Evolutionary conservation across 1,140 invertebrate species (phyloP), one percentile per base, ranked within the genome.

Genomic region (Caenorhabditis remanei): DNA sequence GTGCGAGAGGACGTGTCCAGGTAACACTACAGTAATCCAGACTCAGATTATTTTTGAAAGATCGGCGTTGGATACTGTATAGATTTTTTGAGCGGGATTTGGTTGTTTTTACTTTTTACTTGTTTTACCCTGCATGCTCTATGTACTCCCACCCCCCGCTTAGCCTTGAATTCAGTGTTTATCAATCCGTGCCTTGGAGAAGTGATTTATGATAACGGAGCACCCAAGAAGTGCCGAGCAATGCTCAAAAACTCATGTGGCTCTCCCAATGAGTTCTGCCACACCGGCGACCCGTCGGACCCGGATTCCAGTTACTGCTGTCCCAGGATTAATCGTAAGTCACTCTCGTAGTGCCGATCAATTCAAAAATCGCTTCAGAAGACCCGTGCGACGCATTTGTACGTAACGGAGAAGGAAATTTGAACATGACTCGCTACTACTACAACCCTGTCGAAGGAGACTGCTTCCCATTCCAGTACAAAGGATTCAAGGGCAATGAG

Each of bases 1-100:
- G 84, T 97, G 96, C 85, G 95, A 96, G 91, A 93, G 96, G 88
- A 94, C 95, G 43, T 97, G 96, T 90, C 91, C 91, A 82, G 91
- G 91, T 92, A 88, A n/a, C 24, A 32, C 9, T 63, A 63, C 61
- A 46, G 40, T 41, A 41, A 46, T 56, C 40, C 48, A n/a, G 16
- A 14, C 43, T 50, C 46, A 48, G 43, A 21, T 43, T 13, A 32
- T 48, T 79, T 32, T 32, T 32, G 32, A 32, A 32, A 24, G 71
- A 79, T 79, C 53, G 63, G 56, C 85, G 41, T 87, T 63, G 53
- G 55, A 46, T 63, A 85, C 75, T 32, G 21, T 46, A 46, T 32
- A 71, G n/a, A 53, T 14, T 4, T 40, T 65, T 65, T n/a, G n/a
- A n/a, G n/a, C n/a, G 9, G 7, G 1, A 19, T 32, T 24, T 3